A percentile compares a stretch with the other conserved stretches of the same genome.
phyloP scores from a whole-genome alignment of 2,888 invertebrate genomes.

The Pollenia amentaria region DNA sequence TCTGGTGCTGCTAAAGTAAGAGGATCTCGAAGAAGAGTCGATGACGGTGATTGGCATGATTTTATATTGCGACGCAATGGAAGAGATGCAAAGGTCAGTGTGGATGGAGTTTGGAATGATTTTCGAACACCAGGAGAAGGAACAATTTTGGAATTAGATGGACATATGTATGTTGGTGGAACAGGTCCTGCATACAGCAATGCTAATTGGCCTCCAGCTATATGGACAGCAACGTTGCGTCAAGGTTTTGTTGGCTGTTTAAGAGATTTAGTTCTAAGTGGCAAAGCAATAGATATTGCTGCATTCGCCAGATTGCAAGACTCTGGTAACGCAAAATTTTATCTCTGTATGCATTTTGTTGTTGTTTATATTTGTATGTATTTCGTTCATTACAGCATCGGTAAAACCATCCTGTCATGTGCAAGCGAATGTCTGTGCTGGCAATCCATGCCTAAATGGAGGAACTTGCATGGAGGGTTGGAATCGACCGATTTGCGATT shows the following conservation, averaged over 20 bases:
- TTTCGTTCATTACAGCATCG: constrained; percentile 87
- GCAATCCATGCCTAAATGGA: constrained; percentile 95
- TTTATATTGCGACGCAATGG: constrained; percentile 93
- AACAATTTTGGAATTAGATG: constrained; percentile 94
- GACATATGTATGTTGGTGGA: constrained; percentile 95
- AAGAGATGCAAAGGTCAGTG: constrained; percentile 93
- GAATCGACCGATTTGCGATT: constrained; percentile 97
- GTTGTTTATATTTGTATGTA: background rate
- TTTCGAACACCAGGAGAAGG: constrained; percentile 96
- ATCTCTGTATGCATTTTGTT: background rate
- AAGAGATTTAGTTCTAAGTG: constrained; percentile 94
- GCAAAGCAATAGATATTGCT: constrained; percentile 94
- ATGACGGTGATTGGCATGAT: constrained; percentile 97
- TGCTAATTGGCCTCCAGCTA: constrained; percentile 91
- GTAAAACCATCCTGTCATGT: constrained; percentile 95
- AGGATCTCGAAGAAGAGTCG: constrained; percentile 92
- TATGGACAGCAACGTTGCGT: constrained; percentile 95
- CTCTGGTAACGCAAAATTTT: constrained; percentile 87
- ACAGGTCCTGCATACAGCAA: constrained; percentile 92
- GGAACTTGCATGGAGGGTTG: constrained; percentile 96
- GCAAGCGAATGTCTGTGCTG: constrained; percentile 91
- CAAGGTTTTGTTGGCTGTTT: constrained; percentile 98
- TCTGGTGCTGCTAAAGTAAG: constrained; percentile 95
- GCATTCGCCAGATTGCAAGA: constrained; percentile 95
- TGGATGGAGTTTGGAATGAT: constrained; percentile 94